Percentiles rank a stretch among this genome's conserved stretches.
These are phyloP conservation scores for Physella acuta DNA, from an alignment of 1,140 invertebrate species.

Conservation along the genomic window DNA sequence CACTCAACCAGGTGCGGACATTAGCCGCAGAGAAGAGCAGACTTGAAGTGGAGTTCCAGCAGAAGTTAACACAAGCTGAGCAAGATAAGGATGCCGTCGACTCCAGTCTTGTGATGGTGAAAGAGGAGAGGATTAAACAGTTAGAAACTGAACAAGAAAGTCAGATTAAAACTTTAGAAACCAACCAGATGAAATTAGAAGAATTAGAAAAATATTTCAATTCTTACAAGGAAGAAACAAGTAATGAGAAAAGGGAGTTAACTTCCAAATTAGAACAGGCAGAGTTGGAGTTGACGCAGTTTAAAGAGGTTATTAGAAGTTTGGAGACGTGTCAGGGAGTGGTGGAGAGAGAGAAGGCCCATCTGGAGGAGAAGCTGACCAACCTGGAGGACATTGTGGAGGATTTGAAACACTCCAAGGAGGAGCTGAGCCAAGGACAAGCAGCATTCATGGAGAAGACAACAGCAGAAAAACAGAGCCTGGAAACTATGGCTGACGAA, in stretches of 20 bases:
- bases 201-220: slow-evolving; percentile 24
- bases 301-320: slow-evolving; percentile 21
- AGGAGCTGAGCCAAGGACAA: slow-evolving; percentile 37
- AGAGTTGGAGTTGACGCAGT: slow-evolving; percentile 29
- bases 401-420: slow-evolving; percentile 35
- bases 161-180: neutral
- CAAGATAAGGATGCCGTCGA: neutral
- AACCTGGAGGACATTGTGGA: slow-evolving; percentile 37
- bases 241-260: slow-evolving; percentile 18
- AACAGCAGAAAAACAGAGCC: slow-evolving; percentile 32
- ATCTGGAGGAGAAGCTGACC: slow-evolving; percentile 37
- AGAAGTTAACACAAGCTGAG: slow-evolving; percentile 14
- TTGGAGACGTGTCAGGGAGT: slow-evolving; percentile 28
- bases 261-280: slow-evolving; percentile 1
- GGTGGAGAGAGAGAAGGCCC: slow-evolving; percentile 34
- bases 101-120: neutral
- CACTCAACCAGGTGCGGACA: slow-evolving; percentile 4
- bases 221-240: neutral
- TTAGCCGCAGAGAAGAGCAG: neutral
- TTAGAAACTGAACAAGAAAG: neutral
- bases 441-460: slow-evolving; percentile 32
- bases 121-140: slow-evolving; percentile 4
- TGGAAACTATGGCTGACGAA: slow-evolving; percentile 30
- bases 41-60: slow-evolving; percentile 24
- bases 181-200: slow-evolving; percentile 23